A percentile compares a stretch with the other conserved stretches of the same genome.
Conservation (phyloP, 2,797 vertebrate genomes). For the Sebastiscus tertius region DNA sequence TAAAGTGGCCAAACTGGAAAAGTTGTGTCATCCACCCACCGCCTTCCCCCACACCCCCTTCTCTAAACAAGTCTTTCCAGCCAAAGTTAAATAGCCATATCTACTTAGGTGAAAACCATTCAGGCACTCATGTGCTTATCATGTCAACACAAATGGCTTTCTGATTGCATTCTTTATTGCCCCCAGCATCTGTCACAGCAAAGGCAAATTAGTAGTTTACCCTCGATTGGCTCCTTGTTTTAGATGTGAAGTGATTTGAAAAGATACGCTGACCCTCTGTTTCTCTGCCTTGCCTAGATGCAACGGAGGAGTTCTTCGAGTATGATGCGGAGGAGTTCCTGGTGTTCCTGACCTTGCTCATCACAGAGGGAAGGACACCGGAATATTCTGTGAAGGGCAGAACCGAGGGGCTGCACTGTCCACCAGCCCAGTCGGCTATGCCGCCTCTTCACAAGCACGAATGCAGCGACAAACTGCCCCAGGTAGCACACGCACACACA, state of each 20-base stretch:
- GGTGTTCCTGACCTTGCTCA: conserved; percentile 94
- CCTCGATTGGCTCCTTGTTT: not conserved
- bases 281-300: conserved; percentile 80
- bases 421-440: conserved; percentile 92
- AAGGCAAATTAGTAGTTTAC: not conserved
- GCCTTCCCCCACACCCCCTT: conserved; percentile 36
- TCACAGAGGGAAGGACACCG: conserved; percentile 96
- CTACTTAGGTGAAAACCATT: not conserved
- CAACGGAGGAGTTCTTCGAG: conserved; percentile 96
- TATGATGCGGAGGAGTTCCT: conserved; percentile 98
- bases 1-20: conserved; percentile 70
- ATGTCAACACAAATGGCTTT: not conserved
- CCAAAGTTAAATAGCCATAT: conserved; percentile 34
- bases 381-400: conserved; percentile 97
- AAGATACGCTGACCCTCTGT: not conserved
- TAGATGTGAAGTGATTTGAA: not conserved
- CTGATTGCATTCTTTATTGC: not conserved
- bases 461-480: conserved; percentile 94
- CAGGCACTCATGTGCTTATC: not conserved
- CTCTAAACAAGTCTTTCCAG: conserved; percentile 45
- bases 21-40: conserved; percentile 46
- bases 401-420: conserved; percentile 96
- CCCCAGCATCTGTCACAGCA: not conserved
- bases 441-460: conserved; percentile 91
- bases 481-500: conserved; percentile 80